A percentile compares a stretch with the other conserved stretches of the same genome.
Evolutionary conservation across 2,113 vertebrate species (phyloP).

Genomic region (Ginglymostoma cirratum): DNA sequence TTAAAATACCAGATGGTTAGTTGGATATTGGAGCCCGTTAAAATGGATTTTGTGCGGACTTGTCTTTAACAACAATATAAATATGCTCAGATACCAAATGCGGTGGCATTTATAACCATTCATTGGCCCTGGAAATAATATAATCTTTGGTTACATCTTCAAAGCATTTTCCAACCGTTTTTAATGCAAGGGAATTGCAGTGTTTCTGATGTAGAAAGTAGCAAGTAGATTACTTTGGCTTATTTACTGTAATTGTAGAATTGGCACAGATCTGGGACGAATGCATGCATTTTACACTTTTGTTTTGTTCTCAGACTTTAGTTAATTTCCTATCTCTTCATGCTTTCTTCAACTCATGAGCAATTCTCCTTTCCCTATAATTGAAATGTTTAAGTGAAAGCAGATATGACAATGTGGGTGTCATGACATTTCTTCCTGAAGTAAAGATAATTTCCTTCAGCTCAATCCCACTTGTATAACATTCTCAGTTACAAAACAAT

Average conservation of each 20-base stretch:
- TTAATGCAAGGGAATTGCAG: no score
- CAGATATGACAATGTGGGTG: background rate
- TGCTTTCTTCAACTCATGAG: background rate
- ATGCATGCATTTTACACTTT: background rate
- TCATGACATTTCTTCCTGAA: background rate
- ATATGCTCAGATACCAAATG: background rate
- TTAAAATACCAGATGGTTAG: background rate
- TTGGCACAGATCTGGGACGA: background rate
- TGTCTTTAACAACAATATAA: background rate
- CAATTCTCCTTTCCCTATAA: background rate
- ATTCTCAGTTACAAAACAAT: background rate
- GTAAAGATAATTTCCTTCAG: background rate
- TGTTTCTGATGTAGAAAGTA: background rate
- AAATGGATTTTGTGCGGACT: background rate
- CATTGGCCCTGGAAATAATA: background rate
- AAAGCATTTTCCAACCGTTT: background rate
- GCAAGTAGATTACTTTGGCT: background rate
- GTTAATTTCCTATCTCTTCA: background rate
- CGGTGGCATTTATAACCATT: background rate
- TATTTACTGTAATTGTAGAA: background rate
- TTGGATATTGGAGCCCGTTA: background rate
- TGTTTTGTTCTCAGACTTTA: background rate
- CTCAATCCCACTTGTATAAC: no score
- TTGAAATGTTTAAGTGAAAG: background rate
- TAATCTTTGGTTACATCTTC: background rate